Evolutionary conservation across 2,113 vertebrate genomes (phyloP).

Genomic region (Nerophis lumbriciformis): DNA sequence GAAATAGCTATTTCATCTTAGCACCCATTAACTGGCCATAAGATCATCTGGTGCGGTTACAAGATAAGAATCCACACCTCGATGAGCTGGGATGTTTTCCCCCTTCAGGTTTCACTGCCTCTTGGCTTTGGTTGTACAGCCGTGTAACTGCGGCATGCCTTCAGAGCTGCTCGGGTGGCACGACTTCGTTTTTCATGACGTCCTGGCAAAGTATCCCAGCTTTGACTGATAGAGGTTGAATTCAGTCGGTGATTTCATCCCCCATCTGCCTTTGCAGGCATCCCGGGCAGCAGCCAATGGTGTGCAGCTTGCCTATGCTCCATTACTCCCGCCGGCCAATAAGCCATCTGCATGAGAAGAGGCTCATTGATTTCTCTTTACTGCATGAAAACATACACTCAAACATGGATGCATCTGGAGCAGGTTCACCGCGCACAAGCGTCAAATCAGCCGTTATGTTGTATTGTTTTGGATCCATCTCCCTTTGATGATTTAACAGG

Average conservation of each 20-base stretch:
- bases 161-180: slow-evolving; percentile 20
- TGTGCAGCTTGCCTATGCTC: slow-evolving; percentile 24
- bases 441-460: slow-evolving; percentile 2
- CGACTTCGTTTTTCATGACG: slow-evolving; percentile 25
- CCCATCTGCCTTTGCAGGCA: slow-evolving; percentile 51
- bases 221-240: slow-evolving; percentile 52
- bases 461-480: slow-evolving; percentile 9
- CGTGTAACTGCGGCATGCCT: slow-evolving; percentile 6
- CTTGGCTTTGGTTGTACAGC: slow-evolving; percentile 3
- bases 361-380: slow-evolving; percentile 59
- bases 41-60: slow-evolving; percentile 34
- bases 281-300: slow-evolving; percentile 25
- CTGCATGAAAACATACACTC: slow-evolving; percentile 46
- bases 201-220: slow-evolving; percentile 42
- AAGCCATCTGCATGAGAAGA: slow-evolving; percentile 51
- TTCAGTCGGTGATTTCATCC: slow-evolving; percentile 38
- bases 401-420: slow-evolving; percentile 36
- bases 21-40: slow-evolving; percentile 22
- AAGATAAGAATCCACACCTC: slow-evolving; percentile 33
- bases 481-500: slow-evolving; percentile 11
- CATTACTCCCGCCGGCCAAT: slow-evolving; percentile 53
- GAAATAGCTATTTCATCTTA: slow-evolving; percentile 48
- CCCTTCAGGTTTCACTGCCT: slow-evolving; percentile 27
- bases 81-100: slow-evolving; percentile 29
- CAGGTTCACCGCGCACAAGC: slow-evolving; percentile 18